These are phyloP conservation scores for Apostichopus parvimensis DNA, from an alignment of 35 echinoderm and acorn worm genomes.

Conservation along the genomic window DNA sequence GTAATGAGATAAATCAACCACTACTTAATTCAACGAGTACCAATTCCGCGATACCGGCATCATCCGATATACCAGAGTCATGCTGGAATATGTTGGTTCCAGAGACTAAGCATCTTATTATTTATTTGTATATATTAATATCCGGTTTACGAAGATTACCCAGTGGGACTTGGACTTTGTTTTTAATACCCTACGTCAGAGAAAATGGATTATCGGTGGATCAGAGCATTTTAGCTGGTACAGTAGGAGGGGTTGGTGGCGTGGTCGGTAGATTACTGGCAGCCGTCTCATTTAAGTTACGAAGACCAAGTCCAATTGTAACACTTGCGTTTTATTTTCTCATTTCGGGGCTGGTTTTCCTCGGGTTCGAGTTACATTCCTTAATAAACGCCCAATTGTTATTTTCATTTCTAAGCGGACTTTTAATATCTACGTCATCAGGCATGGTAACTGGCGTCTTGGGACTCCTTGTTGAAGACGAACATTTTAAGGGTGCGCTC, in stretches of 20 bases:
- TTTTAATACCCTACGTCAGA: constrained; percentile 15
- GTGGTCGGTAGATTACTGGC: constrained; percentile 2
- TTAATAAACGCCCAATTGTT: background rate
- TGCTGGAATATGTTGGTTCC: no score
- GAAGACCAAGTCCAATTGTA: background rate
- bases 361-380: background rate
- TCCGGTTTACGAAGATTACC: constrained; percentile 15
- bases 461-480: background rate
- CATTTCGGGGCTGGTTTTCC: background rate
- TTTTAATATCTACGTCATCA: constrained; percentile 5
- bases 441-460: constrained; percentile 26
- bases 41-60: background rate
- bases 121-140: background rate
- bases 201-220: constrained; percentile 5
- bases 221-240: constrained; percentile 1
- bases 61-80: background rate
- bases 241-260: constrained; percentile 25
- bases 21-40: background rate
- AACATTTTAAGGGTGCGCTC: background rate
- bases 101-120: background rate
- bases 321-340: background rate
- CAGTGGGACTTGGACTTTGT: constrained; percentile 18
- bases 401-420: constrained; percentile 15
- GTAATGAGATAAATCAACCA: background rate
- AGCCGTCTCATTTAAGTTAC: constrained; percentile 17